A percentile compares a stretch with the other conserved stretches of the same genome.
Evolutionary conservation across 2,797 vertebrate genomes (phyloP).

Genomic region (Cryptoprocta ferox): DNA sequence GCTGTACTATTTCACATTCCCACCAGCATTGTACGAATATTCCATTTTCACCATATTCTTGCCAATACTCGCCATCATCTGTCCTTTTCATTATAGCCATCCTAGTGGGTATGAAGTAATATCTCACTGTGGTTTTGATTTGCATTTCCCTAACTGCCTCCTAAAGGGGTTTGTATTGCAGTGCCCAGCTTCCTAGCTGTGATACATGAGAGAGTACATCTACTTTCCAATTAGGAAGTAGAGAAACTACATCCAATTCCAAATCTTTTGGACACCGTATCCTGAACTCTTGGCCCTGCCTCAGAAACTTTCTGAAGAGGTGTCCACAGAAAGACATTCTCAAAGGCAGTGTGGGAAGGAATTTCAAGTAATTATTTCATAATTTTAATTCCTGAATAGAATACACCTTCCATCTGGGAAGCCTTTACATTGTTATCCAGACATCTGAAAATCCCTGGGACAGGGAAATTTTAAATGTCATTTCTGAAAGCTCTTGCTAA

Average conservation of each 20-base stretch:
- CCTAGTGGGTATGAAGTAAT: neutral
- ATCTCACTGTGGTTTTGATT: neutral
- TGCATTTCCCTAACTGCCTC: neutral
- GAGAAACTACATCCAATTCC: constrained; percentile 9
- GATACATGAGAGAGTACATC: neutral
- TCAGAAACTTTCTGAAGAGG: constrained; percentile 65
- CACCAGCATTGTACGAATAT: neutral
- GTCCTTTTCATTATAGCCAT: neutral
- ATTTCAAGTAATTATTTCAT: constrained; percentile 64
- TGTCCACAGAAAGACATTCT: constrained; percentile 60
- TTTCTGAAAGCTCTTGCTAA: constrained; percentile 72
- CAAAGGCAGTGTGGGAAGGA: constrained; percentile 54
- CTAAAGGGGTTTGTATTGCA: neutral
- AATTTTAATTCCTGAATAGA: constrained; percentile 67
- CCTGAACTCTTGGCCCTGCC: constrained; percentile 48
- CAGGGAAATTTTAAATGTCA: constrained; percentile 66
- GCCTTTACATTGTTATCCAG: constrained; percentile 59
- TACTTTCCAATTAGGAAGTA: neutral
- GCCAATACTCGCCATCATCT: neutral
- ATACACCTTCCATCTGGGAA: constrained; percentile 67
- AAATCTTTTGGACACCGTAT: constrained; percentile 31
- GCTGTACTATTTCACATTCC: neutral
- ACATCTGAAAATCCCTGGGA: constrained; percentile 65
- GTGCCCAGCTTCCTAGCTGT: neutral
- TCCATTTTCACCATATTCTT: neutral